Base-by-base conservation (phyloP, 2,888 invertebrate genomes). In the Euspilapteryx auroguttella region DNA sequence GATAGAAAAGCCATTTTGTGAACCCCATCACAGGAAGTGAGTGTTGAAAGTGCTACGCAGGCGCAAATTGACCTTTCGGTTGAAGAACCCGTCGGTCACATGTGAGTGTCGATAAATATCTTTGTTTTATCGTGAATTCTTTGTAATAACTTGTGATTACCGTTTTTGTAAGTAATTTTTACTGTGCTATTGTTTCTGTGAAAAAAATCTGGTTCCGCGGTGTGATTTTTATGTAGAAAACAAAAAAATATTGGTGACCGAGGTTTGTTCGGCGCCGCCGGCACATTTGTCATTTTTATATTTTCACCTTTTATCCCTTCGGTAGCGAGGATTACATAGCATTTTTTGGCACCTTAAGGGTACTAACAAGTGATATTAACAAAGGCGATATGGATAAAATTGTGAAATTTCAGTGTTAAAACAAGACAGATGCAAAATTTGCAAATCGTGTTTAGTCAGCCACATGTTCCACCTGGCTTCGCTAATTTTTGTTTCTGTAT, bases 81-180 rank as follows among this genome's bases (percentile, higher is more conserved):
- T 83, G 83, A 83, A 86, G 85, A 86, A 84, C 86, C 87, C 87
- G 86, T 87, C 87, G 86, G 85, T 85, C 87, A 88, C 88, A 89
- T 87, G 89, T 89, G 87, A 89, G 88, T 89, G 85, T 79, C 73
- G 75, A 75, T 76, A 73, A 75, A 75, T 75, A 76, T 71, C 62
- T 58, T 62, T 62, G 53, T 77, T 75, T 77, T 73, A 68, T 51
- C 50, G 71, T 61, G 63, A 61, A 59, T 59, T 55, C 58, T 44
- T 54, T 58, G 51, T 53, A 51, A 57, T 59, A 62, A 58, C 52
- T 62, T 52, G 43, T 55, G 49, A 49, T 55, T 55, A 57, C 50
- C 52, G 52, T 58, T 73, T 71, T 71, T 44, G 76, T 76, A 69
- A 78, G 76, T 76, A 75, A 68, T 64, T 61, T 50, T 39, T 45